A percentile compares a stretch with the other conserved stretches of the same genome.
These are phyloP conservation scores for Phaetusa simplex DNA, from an alignment of 2,113 vertebrate genomes.

Conservation along the genomic window DNA sequence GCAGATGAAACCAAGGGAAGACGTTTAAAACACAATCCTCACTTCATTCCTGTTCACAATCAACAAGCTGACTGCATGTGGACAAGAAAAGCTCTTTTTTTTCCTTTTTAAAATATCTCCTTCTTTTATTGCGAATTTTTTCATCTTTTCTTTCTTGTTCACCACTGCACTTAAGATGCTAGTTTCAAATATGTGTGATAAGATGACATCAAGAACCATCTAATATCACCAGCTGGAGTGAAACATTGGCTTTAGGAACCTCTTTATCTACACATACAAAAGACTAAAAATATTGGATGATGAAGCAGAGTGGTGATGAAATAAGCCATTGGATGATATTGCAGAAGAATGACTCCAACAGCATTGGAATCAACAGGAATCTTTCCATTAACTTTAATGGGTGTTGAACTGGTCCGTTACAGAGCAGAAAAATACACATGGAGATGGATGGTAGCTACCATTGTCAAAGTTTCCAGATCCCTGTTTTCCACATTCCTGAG, in stretches of 20 bases:
- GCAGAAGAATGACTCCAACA: not conserved
- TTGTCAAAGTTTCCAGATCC: not conserved
- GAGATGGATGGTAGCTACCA: not conserved
- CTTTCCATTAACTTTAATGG: not conserved
- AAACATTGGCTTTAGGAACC: not conserved
- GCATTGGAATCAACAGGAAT: not conserved
- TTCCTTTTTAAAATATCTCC: not conserved
- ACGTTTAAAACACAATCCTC: not conserved
- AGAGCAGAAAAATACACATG: not conserved
- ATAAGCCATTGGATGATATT: not conserved
- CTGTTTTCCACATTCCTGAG: not conserved
- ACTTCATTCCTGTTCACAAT: not conserved
- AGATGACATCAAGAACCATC: not conserved
- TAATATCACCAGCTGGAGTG: not conserved
- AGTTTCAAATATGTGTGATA: not conserved
- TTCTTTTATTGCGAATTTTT: not conserved
- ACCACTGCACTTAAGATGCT: not conserved
- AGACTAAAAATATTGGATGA: not conserved
- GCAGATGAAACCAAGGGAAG: not conserved
- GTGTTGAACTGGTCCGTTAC: not conserved
- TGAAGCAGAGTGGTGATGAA: not conserved
- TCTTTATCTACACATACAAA: not conserved
- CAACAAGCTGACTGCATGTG: not conserved
- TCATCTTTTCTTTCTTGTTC: not conserved
- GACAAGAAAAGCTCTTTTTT: not conserved